These are phyloP conservation scores for Oryzias celebensis DNA, from an alignment of 2,113 vertebrate species.

Conservation along the genomic window DNA sequence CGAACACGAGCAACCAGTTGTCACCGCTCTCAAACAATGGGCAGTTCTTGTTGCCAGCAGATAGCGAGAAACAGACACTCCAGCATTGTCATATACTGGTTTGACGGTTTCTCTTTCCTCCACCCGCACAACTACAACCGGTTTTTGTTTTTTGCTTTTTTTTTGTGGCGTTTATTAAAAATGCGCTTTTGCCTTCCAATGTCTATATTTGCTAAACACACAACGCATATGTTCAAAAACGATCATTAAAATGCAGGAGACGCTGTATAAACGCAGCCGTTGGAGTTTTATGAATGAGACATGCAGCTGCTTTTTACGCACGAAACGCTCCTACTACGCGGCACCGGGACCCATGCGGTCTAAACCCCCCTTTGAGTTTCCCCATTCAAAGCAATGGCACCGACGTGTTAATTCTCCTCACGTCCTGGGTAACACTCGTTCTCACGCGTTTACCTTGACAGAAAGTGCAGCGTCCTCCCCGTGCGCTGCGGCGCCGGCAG, in stretches of 20 bases:
- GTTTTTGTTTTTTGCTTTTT: no score
- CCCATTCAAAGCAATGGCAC: slow-evolving; percentile 19
- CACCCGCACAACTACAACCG: no score
- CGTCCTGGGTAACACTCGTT: slow-evolving; percentile 20
- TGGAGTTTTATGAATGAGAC: slow-evolving; percentile 64
- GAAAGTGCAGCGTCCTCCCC: slow-evolving; percentile 79
- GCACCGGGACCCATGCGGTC: not conserved
- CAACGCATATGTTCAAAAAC: slow-evolving; percentile 8
- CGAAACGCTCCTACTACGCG: slow-evolving; percentile 8
- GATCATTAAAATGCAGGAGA: not conserved
- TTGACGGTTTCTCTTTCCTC: no score
- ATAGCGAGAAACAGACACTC: slow-evolving; percentile 17
- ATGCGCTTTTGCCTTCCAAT: no score
- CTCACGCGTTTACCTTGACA: slow-evolving; percentile 75
- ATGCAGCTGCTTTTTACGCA: slow-evolving; percentile 59
- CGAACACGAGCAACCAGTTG: slow-evolving; percentile 32
- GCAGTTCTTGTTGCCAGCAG: not conserved
- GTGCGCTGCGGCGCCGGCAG: slow-evolving; percentile 74
- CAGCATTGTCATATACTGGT: not conserved
- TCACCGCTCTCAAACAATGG: slow-evolving; percentile 52
- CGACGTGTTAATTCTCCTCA: slow-evolving; percentile 19
- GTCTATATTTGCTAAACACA: no score
- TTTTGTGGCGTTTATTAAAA: no score
- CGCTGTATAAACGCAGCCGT: slow-evolving; percentile 32
- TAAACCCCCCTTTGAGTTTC: not conserved